Base-by-base conservation (phyloP, 92 coral and sea anemone species). In the Palythoa caribaeorum region DNA sequence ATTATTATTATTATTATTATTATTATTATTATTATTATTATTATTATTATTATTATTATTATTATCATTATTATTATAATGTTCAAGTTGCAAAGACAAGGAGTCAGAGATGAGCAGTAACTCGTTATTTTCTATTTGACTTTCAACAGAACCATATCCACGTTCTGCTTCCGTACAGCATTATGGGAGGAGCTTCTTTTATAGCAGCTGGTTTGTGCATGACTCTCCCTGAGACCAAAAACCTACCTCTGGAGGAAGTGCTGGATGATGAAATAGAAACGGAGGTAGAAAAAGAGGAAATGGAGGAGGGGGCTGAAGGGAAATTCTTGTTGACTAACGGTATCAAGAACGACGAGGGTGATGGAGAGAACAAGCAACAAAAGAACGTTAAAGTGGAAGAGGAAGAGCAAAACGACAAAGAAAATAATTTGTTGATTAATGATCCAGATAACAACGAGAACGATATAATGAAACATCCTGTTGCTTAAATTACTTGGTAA, bases 161-260 rank as follows among this genome's bases (percentile, higher is more conserved):
- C 53, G 0, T 54, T 6, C 71, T 78, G 12, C 69, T 78, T 44
- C 84, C 84, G 20, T 78, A 78, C 17, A 78, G 70, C 52, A 7
- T 78, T 11, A 78, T 78, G 84, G 84, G 70, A 35, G 84, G 70
- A 59, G 62, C 19, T 59, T 57, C 84, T 38, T 37, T 55, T 40
- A 1, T 78, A 54, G 84, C 84, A 1, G 84, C 70, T 37, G 84
- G 70, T 3, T n/a, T 78, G 71, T 78, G 84, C 84, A 38, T 78
- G 71, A 78, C 84, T 14, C 84, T 78, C 37, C 84, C 84, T 1
- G 84, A 78, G 50, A 78, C 84, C 37, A 78, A 21, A 38, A 16
- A 37, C 35, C 5, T 78, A 62, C 84, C 84, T 7, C 71, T 78
- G 38, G 71, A 37, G 71, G 84, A 78, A 62, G 84, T 78, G 35